These are phyloP conservation scores for Trinorchestia longiramus DNA, from an alignment of 1,140 invertebrate species.

Conservation along the genomic window DNA sequence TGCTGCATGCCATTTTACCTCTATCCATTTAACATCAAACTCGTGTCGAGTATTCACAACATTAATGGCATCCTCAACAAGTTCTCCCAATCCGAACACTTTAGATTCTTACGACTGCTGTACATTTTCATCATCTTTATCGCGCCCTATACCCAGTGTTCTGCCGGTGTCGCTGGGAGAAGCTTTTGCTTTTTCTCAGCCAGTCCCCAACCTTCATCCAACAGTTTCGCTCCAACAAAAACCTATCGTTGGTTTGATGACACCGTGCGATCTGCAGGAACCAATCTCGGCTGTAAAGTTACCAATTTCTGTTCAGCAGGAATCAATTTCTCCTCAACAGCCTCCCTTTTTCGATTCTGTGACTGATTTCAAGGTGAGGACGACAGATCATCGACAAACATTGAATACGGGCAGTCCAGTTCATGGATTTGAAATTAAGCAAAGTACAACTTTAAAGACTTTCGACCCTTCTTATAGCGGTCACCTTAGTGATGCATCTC, in stretches of 20 bases:
- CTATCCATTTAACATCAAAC: neutral
- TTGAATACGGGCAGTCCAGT: neutral
- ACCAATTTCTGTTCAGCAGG: neutral
- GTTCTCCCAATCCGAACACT: neutral
- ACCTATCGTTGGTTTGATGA: neutral
- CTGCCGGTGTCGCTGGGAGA: neutral
- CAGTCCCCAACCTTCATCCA: neutral
- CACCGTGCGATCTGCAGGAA: neutral
- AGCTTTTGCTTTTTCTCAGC: neutral
- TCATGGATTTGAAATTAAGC: neutral
- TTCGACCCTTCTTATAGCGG: neutral
- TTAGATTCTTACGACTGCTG: slow-evolving; percentile 43
- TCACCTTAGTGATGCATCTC: neutral
- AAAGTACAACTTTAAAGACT: neutral
- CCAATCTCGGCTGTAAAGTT: neutral
- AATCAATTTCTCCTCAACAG: neutral
- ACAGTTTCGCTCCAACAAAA: neutral
- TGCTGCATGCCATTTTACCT: neutral
- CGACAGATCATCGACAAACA: neutral
- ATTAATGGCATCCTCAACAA: neutral
- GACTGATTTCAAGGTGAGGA: neutral
- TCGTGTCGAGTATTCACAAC: neutral
- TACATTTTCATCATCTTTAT: slow-evolving; percentile 35
- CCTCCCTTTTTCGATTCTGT: neutral
- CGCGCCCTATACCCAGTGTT: slow-evolving; percentile 12